Conservation (phyloP, 2,888 invertebrate genomes). For the Dichetophora obliterata region DNA sequence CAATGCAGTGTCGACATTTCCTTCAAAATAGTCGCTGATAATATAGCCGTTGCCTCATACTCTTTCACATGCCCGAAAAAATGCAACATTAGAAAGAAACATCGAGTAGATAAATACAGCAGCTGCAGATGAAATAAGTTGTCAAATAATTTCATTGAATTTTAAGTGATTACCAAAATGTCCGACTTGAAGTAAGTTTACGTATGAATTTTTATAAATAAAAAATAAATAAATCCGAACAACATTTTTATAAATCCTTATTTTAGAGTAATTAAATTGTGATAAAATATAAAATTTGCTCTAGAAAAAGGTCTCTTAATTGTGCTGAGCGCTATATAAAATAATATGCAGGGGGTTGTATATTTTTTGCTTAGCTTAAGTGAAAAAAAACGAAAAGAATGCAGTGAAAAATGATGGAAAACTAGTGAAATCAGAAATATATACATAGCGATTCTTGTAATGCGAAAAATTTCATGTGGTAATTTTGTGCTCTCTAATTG, state of each 20-base stretch:
- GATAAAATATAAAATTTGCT: background rate
- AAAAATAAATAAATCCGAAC: constrained; percentile 13
- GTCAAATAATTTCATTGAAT: constrained; percentile 11
- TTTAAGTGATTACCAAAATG: constrained; percentile 60
- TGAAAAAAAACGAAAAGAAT: constrained; percentile 38
- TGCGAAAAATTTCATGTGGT: background rate
- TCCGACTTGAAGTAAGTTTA: constrained; percentile 68
- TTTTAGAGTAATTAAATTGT: background rate
- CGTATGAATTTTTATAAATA: constrained; percentile 20
- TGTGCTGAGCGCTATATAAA: constrained; percentile 32
- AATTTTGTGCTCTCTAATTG: constrained; percentile 40
- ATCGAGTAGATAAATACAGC: background rate
- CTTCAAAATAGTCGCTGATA: no score
- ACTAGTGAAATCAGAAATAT: constrained; percentile 12
- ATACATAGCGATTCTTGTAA: background rate
- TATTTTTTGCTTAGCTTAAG: constrained; percentile 13
- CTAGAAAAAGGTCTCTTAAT: background rate
- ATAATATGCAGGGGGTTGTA: constrained; percentile 18
- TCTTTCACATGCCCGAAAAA: no score
- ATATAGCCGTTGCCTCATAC: no score
- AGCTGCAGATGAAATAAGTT: constrained; percentile 11
- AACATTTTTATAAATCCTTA: background rate
- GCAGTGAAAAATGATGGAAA: constrained; percentile 32
- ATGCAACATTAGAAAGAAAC: background rate
- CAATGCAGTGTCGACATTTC: no score